Conservation (phyloP, 2,113 vertebrate genomes). For the Phalacrocorax carbo region DNA sequence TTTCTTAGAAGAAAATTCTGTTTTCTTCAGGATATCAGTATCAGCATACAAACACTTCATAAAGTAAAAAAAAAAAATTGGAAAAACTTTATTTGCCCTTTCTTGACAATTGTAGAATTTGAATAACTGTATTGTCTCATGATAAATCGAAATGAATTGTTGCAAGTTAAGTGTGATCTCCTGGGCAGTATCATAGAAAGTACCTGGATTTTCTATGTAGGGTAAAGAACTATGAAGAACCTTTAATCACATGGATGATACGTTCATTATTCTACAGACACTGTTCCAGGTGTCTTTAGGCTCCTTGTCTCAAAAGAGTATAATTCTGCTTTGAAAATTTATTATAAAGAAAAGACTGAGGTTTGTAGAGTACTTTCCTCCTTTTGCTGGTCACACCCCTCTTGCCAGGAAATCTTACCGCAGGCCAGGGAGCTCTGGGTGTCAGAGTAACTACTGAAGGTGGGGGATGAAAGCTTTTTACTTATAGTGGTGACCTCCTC, state of each 20-base stretch:
- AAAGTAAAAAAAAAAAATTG: background rate
- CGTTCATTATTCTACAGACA: background rate
- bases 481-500: background rate
- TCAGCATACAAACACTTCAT: background rate
- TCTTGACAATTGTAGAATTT: background rate
- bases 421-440: background rate
- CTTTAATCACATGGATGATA: background rate
- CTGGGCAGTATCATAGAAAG: background rate
- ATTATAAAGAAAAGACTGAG: background rate
- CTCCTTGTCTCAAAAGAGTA: background rate
- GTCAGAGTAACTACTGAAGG: background rate
- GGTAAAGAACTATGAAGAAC: background rate
- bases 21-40: background rate
- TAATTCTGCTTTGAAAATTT: background rate
- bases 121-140: background rate
- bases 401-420: background rate
- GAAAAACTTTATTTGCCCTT: background rate
- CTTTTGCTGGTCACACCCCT: background rate
- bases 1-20: too few relatives aligned
- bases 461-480: background rate
- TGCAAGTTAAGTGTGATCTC: background rate
- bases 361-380: background rate
- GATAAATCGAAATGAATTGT: background rate
- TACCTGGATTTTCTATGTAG: background rate
- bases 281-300: background rate